A percentile compares a stretch with the other conserved stretches of the same genome.
phyloP scores from a whole-genome alignment of 2,113 vertebrate species.

The Mesitornis unicolor region DNA sequence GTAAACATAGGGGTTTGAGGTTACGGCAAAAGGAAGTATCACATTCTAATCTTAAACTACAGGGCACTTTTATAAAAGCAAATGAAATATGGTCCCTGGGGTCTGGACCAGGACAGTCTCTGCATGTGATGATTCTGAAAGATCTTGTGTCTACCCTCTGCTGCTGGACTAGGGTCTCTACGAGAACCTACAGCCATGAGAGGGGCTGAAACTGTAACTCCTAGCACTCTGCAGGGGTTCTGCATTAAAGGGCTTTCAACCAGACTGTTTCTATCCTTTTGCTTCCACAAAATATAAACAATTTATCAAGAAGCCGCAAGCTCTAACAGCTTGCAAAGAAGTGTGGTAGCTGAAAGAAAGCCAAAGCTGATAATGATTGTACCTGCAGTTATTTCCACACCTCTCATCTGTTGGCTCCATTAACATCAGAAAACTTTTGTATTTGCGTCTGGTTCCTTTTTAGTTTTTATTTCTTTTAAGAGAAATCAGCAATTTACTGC shows the following conservation, averaged over 20 bases:
- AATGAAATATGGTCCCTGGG: background rate
- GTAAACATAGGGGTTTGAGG: background rate
- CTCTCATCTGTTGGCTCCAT: background rate
- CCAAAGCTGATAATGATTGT: background rate
- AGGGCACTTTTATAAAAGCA: background rate
- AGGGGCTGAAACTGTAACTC: background rate
- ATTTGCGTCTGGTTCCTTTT: background rate
- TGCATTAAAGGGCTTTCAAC: background rate
- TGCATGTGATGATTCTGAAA: background rate
- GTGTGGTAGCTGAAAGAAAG: background rate
- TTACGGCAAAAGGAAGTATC: background rate
- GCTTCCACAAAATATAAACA: background rate
- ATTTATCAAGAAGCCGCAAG: background rate
- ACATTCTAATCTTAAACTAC: background rate
- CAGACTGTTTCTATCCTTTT: background rate
- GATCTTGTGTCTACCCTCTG: background rate
- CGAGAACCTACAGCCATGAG: background rate
- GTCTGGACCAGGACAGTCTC: background rate
- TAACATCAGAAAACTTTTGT: background rate
- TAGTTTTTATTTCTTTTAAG: background rate
- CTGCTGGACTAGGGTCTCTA: background rate
- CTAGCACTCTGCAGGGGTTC: background rate
- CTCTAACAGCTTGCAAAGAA: background rate
- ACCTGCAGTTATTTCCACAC: background rate
- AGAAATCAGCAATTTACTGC: conserved; percentile 3